Evolutionary conservation across 35 echinoderm and acorn worm species (phyloP).

Genomic region (Nesometra sesokonis): DNA sequence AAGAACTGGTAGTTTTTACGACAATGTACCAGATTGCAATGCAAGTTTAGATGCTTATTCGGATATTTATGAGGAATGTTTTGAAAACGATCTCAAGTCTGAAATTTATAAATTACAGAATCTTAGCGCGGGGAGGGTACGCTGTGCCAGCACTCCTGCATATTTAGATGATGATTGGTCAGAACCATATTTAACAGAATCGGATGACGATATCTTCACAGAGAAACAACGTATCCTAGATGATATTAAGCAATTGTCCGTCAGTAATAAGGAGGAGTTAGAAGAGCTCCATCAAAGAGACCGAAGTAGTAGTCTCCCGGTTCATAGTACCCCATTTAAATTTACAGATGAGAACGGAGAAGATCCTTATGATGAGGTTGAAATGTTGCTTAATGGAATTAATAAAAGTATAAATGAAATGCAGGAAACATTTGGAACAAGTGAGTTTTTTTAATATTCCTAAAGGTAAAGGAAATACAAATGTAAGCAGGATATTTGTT

Average conservation of each 20-base stretch:
- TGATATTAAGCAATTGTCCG: conserved; percentile 65
- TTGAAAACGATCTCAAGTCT: conserved; percentile 71
- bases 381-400: conserved; percentile 75
- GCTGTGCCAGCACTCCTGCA: conserved; percentile 6
- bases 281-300: neutral
- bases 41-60: conserved; percentile 65
- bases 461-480: no score
- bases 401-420: conserved; percentile 94
- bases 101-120: conserved; percentile 94
- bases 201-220: conserved; percentile 6
- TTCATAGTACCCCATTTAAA: neutral
- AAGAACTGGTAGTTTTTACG: conserved; percentile 46
- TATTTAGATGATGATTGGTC: neutral
- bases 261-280: conserved; percentile 20
- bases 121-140: conserved; percentile 32
- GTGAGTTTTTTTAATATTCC: no score
- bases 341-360: conserved; percentile 21
- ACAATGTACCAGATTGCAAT: conserved; percentile 83
- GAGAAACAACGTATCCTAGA: conserved; percentile 84
- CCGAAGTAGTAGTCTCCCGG: neutral
- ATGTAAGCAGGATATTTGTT: no score
- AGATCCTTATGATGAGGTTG: conserved; percentile 54
- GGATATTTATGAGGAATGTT: conserved; percentile 28
- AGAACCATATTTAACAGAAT: neutral
- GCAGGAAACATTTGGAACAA: conserved; percentile 14